Evolutionary conservation across 2,797 vertebrate genomes (phyloP).

Genomic region (Myotis pilosus): DNA sequence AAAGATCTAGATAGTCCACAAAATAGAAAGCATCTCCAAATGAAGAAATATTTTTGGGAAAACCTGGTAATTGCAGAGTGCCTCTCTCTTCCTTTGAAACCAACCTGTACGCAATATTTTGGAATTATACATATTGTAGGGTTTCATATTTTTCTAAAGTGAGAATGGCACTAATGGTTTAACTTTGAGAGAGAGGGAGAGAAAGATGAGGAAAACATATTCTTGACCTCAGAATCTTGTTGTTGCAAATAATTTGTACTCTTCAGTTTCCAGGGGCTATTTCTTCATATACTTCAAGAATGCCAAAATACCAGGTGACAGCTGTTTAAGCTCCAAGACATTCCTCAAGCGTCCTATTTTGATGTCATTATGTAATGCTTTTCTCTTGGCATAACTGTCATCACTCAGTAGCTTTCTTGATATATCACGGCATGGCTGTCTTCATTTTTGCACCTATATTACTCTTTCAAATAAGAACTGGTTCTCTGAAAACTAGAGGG

Average conservation of each 20-base stretch:
- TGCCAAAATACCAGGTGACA: constrained; percentile 55
- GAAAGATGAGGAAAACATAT: constrained; percentile 20
- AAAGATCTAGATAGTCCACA: neutral
- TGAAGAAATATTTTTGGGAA: neutral
- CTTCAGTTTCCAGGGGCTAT: constrained; percentile 38
- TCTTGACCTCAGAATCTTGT: constrained; percentile 44
- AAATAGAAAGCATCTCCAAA: neutral
- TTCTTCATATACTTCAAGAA: constrained; percentile 56
- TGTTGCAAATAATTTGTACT: constrained; percentile 36
- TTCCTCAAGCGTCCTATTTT: constrained; percentile 56
- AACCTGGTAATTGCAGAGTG: neutral
- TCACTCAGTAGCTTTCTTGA: neutral
- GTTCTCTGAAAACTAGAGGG: neutral
- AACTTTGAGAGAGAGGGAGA: neutral
- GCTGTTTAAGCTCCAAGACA: constrained; percentile 45
- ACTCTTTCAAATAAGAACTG: constrained; percentile 13
- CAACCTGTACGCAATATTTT: neutral
- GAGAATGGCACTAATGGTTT: neutral
- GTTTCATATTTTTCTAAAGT: constrained; percentile 26
- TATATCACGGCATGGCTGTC: neutral
- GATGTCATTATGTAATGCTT: constrained; percentile 37
- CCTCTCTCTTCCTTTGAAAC: neutral
- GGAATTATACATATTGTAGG: neutral
- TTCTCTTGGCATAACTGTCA: neutral
- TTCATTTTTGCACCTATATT: neutral